Conservation (phyloP, 2,797 vertebrate genomes). For the Tachyglossus aculeatus region DNA sequence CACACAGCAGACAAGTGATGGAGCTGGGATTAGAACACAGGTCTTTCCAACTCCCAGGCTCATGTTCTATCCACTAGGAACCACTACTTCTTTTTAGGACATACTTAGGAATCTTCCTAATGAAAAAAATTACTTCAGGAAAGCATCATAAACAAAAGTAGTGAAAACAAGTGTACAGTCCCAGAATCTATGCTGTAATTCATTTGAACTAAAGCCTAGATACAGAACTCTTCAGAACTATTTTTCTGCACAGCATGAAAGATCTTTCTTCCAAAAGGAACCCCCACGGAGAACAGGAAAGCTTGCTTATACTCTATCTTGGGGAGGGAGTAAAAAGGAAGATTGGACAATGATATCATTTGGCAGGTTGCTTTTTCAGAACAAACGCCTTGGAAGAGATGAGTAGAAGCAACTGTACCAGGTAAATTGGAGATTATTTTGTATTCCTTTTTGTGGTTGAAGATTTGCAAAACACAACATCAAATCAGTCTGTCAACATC, state of each 20-base stretch:
- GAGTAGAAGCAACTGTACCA: background rate
- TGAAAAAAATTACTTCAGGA: no score
- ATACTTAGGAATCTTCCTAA: no score
- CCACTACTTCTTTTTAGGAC: no score
- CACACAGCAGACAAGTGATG: no score
- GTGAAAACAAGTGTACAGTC: no score
- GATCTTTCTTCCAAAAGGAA: constrained; percentile 15
- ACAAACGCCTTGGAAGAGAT: background rate
- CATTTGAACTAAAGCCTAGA: background rate
- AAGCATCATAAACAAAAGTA: no score
- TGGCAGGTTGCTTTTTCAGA: background rate
- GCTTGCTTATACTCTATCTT: background rate
- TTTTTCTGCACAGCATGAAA: background rate
- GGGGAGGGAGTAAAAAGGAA: background rate
- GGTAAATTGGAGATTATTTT: constrained; percentile 14
- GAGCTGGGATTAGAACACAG: no score
- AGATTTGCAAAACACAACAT: no score
- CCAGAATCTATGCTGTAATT: no score
- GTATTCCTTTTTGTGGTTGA: background rate
- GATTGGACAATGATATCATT: background rate
- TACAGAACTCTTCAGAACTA: background rate
- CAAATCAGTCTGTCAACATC: background rate
- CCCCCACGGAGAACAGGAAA: background rate
- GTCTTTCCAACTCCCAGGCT: no score
- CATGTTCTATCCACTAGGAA: no score